Evolutionary conservation across 2,797 vertebrate genomes (phyloP), one percentile per base, ranked within the genome.

Genomic region (Melopsittacus undulatus): DNA sequence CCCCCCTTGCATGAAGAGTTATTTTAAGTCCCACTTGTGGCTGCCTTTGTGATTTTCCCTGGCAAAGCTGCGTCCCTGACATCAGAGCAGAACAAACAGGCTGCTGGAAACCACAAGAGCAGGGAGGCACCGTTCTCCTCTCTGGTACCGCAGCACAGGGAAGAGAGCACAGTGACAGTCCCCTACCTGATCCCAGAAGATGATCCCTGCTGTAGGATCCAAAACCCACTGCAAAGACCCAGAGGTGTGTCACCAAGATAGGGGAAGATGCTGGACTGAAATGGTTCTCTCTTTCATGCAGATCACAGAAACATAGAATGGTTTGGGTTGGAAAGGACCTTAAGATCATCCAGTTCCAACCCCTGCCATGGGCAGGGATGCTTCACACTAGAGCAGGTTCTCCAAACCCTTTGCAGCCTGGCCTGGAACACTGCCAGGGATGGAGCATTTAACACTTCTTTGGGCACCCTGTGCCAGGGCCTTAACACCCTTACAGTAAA

Each of bases 21-120:
- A 97, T 97, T 97, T 96, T 95, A 86, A 96, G 95, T 82, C 86
- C 96, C 96, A 96, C 95, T 96, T 95, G 97, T 94, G 91, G 94
- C 92, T 94, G 94, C 43, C 59, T 97, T 92, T 96, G 92, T 97
- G 95, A 96, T 95, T 96, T 96, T 94, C 86, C 90, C 88, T 74
- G 95, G 94, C 96, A 95, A 45, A 43, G 93, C 86, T 12, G 59
- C 49, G 74, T 76, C 63, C 82, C 83, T 96, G 96, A 97, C 97
- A 96, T 97, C 96, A 97, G 89, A 43, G 56, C 82, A 80, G 11
- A 67, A 62, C 26, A 42, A 23, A 22, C 52, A 69, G 70, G 87
- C 83, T 40, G 36, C 76, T 87, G 68, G 63, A 83, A 87, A 43
- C 21, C 63, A 57, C 13, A 54, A 18, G 59, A 92, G 54, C 13